Evolutionary conservation across 1,140 invertebrate species (phyloP).

Genomic region (Drosophila lowei): DNA sequence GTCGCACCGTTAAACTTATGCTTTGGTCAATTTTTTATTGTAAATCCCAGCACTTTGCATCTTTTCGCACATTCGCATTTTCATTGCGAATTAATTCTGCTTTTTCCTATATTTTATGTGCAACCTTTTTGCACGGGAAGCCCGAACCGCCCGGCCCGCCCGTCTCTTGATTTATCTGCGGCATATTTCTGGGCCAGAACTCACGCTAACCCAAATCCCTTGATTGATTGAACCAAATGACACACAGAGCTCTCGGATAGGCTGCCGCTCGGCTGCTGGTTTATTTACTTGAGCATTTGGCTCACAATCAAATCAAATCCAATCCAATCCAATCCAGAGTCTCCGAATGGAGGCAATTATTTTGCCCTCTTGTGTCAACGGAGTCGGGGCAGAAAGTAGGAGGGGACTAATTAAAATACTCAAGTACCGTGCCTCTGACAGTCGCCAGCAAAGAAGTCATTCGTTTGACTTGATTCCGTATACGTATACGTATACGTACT

Average conservation of each 20-base stretch:
- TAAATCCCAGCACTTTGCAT: conserved; percentile 44
- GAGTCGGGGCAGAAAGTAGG: not conserved
- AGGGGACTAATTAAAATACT: conserved; percentile 47
- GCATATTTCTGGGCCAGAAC: conserved; percentile 49
- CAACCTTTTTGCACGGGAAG: conserved; percentile 28
- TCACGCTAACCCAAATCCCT: conserved; percentile 43
- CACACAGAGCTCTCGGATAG: conserved; percentile 23
- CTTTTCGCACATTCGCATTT: conserved; percentile 72
- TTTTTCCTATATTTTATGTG: conserved; percentile 34
- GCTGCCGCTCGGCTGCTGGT: conserved; percentile 33
- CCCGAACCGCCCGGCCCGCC: no score
- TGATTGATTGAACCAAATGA: conserved; percentile 54
- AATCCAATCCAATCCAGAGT: conserved; percentile 35
- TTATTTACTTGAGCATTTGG: conserved; percentile 26
- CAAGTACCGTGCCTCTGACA: conserved; percentile 8
- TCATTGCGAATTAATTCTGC: conserved; percentile 71
- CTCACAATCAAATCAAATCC: conserved; percentile 37
- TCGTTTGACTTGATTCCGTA: conserved; percentile 24
- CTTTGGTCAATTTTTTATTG: conserved; percentile 69
- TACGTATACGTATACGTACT: not conserved
- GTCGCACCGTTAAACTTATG: conserved; percentile 70
- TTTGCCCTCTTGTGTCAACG: conserved; percentile 32
- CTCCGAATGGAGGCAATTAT: conserved; percentile 34
- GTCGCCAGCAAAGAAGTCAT: conserved; percentile 10
- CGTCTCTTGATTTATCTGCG: conserved; percentile 50